Conservation (phyloP, 2,113 vertebrate genomes). For the Aldabrachelys gigantea region DNA sequence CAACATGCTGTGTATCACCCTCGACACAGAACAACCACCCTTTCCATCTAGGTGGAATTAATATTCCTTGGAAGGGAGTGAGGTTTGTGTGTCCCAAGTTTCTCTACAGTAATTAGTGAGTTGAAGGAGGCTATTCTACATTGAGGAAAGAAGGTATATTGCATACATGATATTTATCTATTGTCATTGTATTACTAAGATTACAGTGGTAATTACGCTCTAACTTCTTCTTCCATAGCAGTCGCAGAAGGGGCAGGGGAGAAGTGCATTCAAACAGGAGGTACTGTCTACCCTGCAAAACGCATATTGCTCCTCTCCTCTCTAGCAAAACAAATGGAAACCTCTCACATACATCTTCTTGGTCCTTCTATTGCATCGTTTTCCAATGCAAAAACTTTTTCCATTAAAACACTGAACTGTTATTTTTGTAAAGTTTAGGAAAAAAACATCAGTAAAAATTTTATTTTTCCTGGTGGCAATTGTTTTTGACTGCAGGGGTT, state of each 20-base stretch:
- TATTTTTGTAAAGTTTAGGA: neutral
- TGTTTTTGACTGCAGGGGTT: too few relatives aligned
- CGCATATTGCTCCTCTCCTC: neutral
- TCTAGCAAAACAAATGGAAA: neutral
- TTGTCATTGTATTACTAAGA: neutral
- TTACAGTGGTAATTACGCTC: neutral
- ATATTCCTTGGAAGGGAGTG: conserved; percentile 13
- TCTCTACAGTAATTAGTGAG: conserved; percentile 12
- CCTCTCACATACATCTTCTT: fast-evolving
- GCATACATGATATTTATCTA: neutral
- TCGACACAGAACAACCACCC: conserved; percentile 48
- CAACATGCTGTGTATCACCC: conserved; percentile 62
- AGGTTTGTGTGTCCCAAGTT: neutral
- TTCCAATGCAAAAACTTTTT: fast-evolving
- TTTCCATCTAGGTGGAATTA: conserved; percentile 65
- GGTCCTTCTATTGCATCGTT: fast-evolving
- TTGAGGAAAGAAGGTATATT: neutral
- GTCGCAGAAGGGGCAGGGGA: neutral
- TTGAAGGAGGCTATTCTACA: neutral
- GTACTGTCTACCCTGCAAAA: neutral
- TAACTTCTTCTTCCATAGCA: neutral
- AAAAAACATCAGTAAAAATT: neutral
- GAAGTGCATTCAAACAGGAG: neutral
- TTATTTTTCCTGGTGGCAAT: neutral
- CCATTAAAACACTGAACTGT: neutral